phyloP scores from a whole-genome alignment of 2,888 invertebrate species.

The Enchytraeus crypticus region DNA sequence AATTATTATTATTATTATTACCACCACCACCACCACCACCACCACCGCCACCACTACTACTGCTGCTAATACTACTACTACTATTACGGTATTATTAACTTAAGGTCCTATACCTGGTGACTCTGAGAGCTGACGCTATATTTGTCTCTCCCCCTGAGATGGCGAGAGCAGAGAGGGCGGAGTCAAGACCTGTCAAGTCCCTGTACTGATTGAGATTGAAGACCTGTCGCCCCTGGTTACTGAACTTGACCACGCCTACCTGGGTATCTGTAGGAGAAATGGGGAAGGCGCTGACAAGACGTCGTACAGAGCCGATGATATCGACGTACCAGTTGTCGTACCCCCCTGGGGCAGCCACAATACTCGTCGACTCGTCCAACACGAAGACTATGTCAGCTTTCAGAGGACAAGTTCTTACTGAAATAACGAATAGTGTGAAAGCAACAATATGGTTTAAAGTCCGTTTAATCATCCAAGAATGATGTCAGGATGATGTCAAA shows the following conservation, averaged over 20 bases:
- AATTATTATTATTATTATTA: too few relatives aligned
- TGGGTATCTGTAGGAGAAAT: constrained; percentile 10
- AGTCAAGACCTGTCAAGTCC: neutral
- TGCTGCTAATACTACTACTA: too few relatives aligned
- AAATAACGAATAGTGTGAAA: too few relatives aligned
- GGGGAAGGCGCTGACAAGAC: constrained; percentile 10
- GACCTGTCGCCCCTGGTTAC: neutral
- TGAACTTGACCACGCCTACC: constrained; percentile 12
- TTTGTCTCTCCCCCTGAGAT: constrained; percentile 15
- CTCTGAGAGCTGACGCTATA: constrained; percentile 13
- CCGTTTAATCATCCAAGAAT: too few relatives aligned
- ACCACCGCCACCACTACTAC: too few relatives aligned
- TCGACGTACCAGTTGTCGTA: constrained; percentile 1
- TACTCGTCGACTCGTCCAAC: constrained; percentile 3
- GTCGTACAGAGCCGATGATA: neutral
- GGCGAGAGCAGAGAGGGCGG: constrained; percentile 1
- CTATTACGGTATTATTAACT: too few relatives aligned
- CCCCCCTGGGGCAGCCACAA: neutral
- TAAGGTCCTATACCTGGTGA: neutral
- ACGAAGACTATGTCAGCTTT: neutral
- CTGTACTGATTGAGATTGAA: constrained; percentile 7
- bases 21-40: too few relatives aligned
- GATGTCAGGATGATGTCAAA: too few relatives aligned
- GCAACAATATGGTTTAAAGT: too few relatives aligned
- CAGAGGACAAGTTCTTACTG: neutral